These are phyloP conservation scores for Heliconius aoede DNA, from an alignment of 2,888 invertebrate genomes.

Conservation along the genomic window DNA sequence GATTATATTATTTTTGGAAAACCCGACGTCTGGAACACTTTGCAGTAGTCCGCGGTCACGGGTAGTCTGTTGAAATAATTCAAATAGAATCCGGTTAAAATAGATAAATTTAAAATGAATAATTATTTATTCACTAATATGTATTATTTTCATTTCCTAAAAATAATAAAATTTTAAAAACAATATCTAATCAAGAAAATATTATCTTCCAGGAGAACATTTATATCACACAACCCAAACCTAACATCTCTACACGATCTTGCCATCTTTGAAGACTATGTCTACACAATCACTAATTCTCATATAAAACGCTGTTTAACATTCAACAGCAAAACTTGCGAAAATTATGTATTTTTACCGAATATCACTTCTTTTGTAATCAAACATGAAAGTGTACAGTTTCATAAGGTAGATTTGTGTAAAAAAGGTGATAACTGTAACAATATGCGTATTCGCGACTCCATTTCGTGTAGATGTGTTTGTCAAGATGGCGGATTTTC, in stretches of 20 bases:
- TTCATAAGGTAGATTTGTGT: slow-evolving; percentile 75
- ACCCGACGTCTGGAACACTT: too few species aligned
- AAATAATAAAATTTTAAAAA: too few species aligned
- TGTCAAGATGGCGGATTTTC: slow-evolving; percentile 70
- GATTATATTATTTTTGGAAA: too few species aligned
- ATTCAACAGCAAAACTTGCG: slow-evolving; percentile 79
- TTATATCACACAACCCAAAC: slow-evolving; percentile 72
- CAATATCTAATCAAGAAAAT: too few species aligned
- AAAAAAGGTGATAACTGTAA: slow-evolving; percentile 74
- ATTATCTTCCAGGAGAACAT: slow-evolving; percentile 61
- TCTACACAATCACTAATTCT: slow-evolving; percentile 87
- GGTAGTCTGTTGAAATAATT: too few species aligned
- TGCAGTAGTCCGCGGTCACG: too few species aligned
- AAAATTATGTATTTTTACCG: slow-evolving; percentile 67
- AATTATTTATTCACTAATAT: too few species aligned
- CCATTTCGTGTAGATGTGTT: slow-evolving; percentile 80
- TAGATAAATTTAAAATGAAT: too few species aligned
- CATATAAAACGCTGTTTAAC: slow-evolving; percentile 85
- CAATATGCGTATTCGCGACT: slow-evolving; percentile 84
- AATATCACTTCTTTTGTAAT: slow-evolving; percentile 64
- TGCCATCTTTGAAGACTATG: slow-evolving; percentile 88
- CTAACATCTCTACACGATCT: slow-evolving; percentile 85
- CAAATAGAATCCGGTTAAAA: too few species aligned
- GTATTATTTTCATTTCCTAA: too few species aligned
- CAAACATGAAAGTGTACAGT: slow-evolving; percentile 63